Conservation (phyloP, 1,140 invertebrate genomes). For the Schlechtendalia chinensis region DNA sequence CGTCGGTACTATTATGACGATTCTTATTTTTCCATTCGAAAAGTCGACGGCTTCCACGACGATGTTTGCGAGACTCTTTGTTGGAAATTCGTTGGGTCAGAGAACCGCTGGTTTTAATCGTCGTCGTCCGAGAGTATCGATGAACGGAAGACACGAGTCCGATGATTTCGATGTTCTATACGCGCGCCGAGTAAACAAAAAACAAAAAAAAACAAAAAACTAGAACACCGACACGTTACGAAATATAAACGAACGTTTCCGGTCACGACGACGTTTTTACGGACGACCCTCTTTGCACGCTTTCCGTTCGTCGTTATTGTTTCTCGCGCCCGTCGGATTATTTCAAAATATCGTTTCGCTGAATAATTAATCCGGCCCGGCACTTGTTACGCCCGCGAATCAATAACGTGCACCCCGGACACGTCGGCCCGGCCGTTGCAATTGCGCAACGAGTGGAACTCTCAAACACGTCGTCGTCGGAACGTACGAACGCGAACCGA, state of each 20-base stretch:
- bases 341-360: neutral
- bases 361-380: no score
- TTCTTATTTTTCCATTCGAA: neutral
- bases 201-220: neutral
- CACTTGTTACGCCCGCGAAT: neutral
- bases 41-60: neutral
- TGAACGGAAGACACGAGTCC: no score
- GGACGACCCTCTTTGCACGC: no score
- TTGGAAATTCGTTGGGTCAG: neutral
- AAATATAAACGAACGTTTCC: neutral
- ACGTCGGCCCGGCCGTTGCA: no score
- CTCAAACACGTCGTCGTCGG: no score
- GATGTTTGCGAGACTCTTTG: neutral
- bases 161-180: no score
- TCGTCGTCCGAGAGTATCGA: no score
- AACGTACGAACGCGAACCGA: no score
- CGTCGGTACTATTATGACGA: no score
- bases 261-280: no score
- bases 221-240: neutral
- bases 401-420: neutral
- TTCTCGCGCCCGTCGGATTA: neutral
- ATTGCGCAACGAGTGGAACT: no score
- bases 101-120: neutral
- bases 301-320: neutral
- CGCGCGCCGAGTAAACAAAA: neutral